Evolutionary conservation across 1,140 invertebrate species (phyloP).

Genomic region (Tyrophagus putrescentiae): DNA sequence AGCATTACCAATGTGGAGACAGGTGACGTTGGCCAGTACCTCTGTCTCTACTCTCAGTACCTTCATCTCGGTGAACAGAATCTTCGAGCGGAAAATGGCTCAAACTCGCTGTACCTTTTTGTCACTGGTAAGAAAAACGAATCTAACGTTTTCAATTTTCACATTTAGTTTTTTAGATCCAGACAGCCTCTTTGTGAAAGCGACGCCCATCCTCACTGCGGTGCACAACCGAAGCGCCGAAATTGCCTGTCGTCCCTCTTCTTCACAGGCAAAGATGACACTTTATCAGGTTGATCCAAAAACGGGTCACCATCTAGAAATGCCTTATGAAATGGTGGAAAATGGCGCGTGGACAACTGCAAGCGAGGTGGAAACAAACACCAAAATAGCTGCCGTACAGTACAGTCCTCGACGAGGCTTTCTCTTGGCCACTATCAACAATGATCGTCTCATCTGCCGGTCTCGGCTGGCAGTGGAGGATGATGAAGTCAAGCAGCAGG

Average conservation of each 20-base stretch:
- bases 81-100: neutral
- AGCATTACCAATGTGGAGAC: neutral
- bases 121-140: neutral
- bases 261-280: neutral
- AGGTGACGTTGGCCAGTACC: conserved; percentile 1
- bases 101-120: conserved; percentile 1
- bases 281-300: neutral
- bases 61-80: neutral
- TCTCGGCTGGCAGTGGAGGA: neutral
- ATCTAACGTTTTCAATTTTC: neutral
- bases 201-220: neutral
- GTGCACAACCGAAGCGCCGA: neutral
- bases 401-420: neutral
- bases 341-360: neutral
- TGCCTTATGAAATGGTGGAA: neutral
- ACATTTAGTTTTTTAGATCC: neutral
- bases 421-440: neutral
- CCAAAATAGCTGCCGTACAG: too few relatives aligned
- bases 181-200: conserved; percentile 10
- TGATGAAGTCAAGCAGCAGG: neutral
- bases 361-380: too few relatives aligned
- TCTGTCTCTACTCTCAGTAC: neutral
- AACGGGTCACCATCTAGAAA: neutral
- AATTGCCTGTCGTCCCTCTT: conserved; percentile 1
- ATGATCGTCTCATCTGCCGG: conserved; percentile 3